These are phyloP conservation scores for Ypsolopha sequella DNA, from an alignment of 2,888 invertebrate genomes.

Conservation along the genomic window DNA sequence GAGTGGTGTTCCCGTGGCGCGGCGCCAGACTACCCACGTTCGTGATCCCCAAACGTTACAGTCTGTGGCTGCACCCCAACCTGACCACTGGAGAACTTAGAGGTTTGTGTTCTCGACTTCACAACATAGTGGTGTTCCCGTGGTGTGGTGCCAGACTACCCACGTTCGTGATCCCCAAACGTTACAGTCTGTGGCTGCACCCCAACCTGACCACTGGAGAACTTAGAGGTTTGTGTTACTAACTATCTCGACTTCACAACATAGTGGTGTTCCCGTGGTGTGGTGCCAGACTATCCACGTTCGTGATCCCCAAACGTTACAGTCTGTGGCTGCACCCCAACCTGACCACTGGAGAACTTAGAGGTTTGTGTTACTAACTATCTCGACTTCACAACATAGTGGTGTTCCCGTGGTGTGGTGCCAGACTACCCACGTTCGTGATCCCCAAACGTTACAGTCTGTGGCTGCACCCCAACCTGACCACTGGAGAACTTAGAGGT, in stretches of 20 bases:
- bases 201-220: constrained; percentile 92
- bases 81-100: constrained; percentile 89
- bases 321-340: constrained; percentile 94
- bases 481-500: constrained; percentile 91
- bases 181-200: constrained; percentile 91
- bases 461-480: constrained; percentile 93
- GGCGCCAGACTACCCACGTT: constrained; percentile 79
- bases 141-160: constrained; percentile 77
- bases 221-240: constrained; percentile 82
- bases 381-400: constrained; percentile 27
- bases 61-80: constrained; percentile 93
- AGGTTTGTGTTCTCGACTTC: constrained; percentile 65
- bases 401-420: constrained; percentile 61
- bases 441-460: constrained; percentile 89
- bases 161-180: constrained; percentile 80
- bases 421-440: constrained; percentile 81
- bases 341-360: constrained; percentile 88
- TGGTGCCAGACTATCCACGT: constrained; percentile 78
- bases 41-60: constrained; percentile 86
- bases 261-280: constrained; percentile 59
- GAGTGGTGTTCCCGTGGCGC: constrained; percentile 58
- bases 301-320: constrained; percentile 85
- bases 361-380: constrained; percentile 80
- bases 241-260: too few species aligned
- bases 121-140: constrained; percentile 42